phyloP scores from a whole-genome alignment of 2,113 vertebrate species.

The Paradisaea rubra region DNA sequence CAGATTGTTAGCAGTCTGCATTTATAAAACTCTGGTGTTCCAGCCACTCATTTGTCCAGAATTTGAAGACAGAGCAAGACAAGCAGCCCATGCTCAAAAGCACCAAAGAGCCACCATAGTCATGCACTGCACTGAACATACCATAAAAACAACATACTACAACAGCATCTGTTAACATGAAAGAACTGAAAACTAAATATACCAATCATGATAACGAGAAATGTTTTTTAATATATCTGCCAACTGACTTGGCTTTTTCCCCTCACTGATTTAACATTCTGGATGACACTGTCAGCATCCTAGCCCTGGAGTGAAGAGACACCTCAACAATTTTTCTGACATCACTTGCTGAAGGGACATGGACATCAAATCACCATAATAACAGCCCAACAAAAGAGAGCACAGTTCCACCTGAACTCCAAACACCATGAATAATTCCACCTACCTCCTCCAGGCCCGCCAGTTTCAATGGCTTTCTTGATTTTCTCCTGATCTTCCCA shows the following conservation, averaged over 20 bases:
- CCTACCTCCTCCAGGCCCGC: slow-evolving; percentile 72
- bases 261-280: background rate
- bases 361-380: background rate
- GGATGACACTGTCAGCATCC: background rate
- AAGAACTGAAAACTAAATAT: background rate
- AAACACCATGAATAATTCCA: background rate
- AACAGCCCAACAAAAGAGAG: background rate
- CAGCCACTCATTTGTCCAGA: background rate
- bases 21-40: background rate
- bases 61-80: background rate
- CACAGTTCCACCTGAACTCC: background rate
- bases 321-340: background rate
- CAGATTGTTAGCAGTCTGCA: background rate
- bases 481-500: slow-evolving; percentile 98
- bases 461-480: slow-evolving; percentile 89
- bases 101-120: background rate
- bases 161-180: background rate
- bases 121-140: background rate
- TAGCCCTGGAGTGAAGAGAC: accelerated
- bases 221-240: background rate
- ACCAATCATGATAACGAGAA: background rate
- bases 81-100: background rate
- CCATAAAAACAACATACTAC: background rate
- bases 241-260: background rate
- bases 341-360: background rate